phyloP scores from a whole-genome alignment of 2,797 vertebrate species.

The Sylvia borin region DNA sequence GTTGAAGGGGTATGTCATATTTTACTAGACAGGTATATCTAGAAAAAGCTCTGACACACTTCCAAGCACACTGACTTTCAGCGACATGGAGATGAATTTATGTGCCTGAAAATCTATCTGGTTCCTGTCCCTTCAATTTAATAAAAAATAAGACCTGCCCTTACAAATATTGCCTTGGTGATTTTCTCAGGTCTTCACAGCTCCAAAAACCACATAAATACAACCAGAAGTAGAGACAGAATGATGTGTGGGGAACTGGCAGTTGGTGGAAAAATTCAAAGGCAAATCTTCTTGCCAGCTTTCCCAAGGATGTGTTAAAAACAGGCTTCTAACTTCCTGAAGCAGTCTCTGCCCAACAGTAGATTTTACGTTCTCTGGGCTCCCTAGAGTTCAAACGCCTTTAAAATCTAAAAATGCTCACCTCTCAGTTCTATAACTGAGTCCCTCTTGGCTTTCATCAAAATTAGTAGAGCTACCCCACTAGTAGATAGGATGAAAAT shows the following conservation, averaged over 20 bases:
- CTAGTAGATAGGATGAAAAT: background rate
- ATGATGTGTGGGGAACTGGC: background rate
- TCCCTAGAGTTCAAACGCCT: background rate
- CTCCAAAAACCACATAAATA: background rate
- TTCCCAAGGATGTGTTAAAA: background rate
- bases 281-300: background rate
- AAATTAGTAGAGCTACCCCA: background rate
- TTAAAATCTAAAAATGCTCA: background rate
- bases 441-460: background rate
- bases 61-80: background rate
- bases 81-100: background rate
- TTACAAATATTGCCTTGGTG: background rate
- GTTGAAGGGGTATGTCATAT: background rate
- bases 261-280: background rate
- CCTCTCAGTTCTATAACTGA: background rate
- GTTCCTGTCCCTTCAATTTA: background rate
- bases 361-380: background rate
- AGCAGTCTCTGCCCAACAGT: background rate
- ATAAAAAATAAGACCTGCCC: background rate
- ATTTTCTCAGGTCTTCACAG: background rate
- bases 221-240: background rate
- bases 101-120: background rate
- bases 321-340: background rate
- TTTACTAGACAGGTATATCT: background rate
- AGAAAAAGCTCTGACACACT: background rate